phyloP scores from a whole-genome alignment of 2,797 vertebrate genomes.

The Phoebastria nigripes region DNA sequence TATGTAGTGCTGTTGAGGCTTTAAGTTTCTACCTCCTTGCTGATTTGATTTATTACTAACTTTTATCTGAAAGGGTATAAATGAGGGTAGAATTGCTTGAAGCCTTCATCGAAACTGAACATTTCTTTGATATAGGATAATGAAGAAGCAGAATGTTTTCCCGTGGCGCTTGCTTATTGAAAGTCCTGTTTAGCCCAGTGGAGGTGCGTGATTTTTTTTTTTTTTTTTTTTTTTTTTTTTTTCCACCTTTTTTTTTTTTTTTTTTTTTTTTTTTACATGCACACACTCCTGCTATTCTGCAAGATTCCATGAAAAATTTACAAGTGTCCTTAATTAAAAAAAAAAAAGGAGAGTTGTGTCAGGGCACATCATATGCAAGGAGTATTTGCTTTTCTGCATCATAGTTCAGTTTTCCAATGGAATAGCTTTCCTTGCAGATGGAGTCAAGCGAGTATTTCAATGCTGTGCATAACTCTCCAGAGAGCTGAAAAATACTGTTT shows the following conservation, averaged over 20 bases:
- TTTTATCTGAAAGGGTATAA: conserved; percentile 11
- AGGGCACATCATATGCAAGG: background rate
- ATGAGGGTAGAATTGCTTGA: background rate
- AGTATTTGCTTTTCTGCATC: background rate
- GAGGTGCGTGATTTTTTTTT: background rate
- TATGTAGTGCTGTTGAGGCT: background rate
- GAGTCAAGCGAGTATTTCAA: rapidly evolving
- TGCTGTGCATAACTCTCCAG: background rate
- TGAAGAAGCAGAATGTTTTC: background rate
- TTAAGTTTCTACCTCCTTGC: background rate
- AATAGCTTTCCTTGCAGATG: background rate
- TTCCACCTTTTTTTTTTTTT: background rate
- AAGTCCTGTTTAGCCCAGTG: background rate
- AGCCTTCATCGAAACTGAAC: background rate
- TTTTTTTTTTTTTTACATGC: background rate
- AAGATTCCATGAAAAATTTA: background rate
- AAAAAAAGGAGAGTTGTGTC: background rate
- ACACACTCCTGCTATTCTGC: background rate
- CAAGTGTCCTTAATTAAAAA: background rate
- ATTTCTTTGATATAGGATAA: background rate
- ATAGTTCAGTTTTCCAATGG: background rate
- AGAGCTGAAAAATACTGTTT: background rate
- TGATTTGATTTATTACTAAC: conserved; percentile 5
- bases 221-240: background rate
- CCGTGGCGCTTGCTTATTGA: background rate